Conservation (phyloP, 2,113 vertebrate species). For the Symphodus melops region DNA sequence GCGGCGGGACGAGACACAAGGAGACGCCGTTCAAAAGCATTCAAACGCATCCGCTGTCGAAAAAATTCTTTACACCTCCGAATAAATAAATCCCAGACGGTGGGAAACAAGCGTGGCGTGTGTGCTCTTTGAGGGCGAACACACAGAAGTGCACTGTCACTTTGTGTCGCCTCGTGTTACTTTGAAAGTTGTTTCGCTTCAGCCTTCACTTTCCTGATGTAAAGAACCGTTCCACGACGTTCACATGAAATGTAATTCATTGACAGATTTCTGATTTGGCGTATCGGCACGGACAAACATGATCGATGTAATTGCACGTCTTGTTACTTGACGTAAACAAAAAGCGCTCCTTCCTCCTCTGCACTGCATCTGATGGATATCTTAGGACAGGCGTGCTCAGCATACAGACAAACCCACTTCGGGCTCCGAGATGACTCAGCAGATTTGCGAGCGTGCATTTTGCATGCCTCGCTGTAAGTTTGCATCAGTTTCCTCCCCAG, state of each 20-base stretch:
- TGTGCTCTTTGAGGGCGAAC: conserved; percentile 15
- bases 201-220: background rate
- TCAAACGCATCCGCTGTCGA: conserved; percentile 27
- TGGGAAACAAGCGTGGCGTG: conserved; percentile 7
- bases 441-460: background rate
- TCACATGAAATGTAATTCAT: conserved; percentile 13
- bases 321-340: conserved; percentile 19
- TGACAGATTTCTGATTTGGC: conserved; percentile 1
- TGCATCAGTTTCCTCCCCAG: conserved; percentile 33
- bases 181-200: conserved; percentile 22
- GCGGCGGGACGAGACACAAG: conserved; percentile 39
- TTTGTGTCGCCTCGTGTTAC: conserved; percentile 1
- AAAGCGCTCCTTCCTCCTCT: background rate
- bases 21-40: conserved; percentile 40
- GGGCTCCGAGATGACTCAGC: conserved; percentile 51
- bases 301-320: conserved; percentile 13
- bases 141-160: conserved; percentile 12
- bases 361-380: conserved; percentile 33
- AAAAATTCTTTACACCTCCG: conserved; percentile 21
- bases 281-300: background rate
- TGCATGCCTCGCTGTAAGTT: conserved; percentile 15
- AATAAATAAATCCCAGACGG: conserved; percentile 35
- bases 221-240: background rate
- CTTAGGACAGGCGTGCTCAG: background rate
- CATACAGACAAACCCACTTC: conserved; percentile 20